Conservation (phyloP, 2,113 vertebrate genomes). For the Gymnarchus niloticus region DNA sequence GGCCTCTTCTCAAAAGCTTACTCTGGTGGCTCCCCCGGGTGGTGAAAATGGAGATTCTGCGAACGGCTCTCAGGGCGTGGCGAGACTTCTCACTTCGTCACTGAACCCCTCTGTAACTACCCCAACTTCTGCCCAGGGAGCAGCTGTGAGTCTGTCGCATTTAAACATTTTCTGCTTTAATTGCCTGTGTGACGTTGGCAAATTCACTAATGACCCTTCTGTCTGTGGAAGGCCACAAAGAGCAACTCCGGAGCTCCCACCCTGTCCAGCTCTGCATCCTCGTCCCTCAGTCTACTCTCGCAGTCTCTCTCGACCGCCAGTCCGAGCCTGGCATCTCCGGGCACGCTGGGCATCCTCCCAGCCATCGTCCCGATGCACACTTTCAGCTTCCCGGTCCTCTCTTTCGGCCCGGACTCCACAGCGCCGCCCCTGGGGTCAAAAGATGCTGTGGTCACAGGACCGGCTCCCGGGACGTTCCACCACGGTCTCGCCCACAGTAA, state of each 20-base stretch:
- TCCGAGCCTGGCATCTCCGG: conserved; percentile 60
- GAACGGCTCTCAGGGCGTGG: conserved; percentile 71
- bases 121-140: conserved; percentile 59
- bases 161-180: background rate
- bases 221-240: conserved; percentile 48
- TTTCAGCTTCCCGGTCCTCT: conserved; percentile 65
- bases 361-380: conserved; percentile 64
- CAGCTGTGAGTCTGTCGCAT: conserved; percentile 63
- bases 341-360: conserved; percentile 50
- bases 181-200: background rate
- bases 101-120: conserved; percentile 62
- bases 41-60: conserved; percentile 68
- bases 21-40: conserved; percentile 70
- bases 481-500: conserved; percentile 74
- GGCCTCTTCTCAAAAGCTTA: conserved; percentile 65
- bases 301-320: conserved; percentile 65
- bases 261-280: conserved; percentile 60
- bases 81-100: conserved; percentile 75
- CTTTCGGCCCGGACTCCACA: conserved; percentile 64
- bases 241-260: conserved; percentile 65
- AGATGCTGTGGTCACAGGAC: conserved; percentile 69
- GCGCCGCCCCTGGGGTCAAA: conserved; percentile 63
- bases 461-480: conserved; percentile 72
- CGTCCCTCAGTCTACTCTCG: conserved; percentile 65
- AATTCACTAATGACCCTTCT: background rate